Base-by-base conservation (phyloP, 1,140 invertebrate species). In the Aphelenchoides besseyi region DNA sequence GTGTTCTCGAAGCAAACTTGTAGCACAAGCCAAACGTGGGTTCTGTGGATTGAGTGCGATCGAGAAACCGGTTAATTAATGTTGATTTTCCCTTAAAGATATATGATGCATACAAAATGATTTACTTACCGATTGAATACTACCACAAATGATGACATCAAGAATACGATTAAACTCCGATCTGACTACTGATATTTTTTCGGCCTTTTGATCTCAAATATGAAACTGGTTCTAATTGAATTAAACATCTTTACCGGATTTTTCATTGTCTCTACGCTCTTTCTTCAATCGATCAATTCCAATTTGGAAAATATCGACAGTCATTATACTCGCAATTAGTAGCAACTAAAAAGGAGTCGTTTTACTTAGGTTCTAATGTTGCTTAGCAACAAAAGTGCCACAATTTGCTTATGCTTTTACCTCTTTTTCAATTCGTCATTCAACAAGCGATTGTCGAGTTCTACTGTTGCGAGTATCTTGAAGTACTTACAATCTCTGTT, bases 21-120 rank as follows among this genome's bases (percentile, higher is more conserved):
- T 72, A 71, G 18, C 33, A 69, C 26, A 71, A 28, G 28, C 70
- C 70, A 18, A 71, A 69, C 9, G 70, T 69, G 12, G 63, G 23
- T 12, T 68, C 63, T 30, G 63, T 41, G 36, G 54, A 33, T 67
- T 71, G 52, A 36, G 48, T 71, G 37, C 70, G 33, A 12, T 71
- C 70, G 26, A 71, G 30, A 41, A 66, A 71, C 18, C 63, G 63
- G 28, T 69, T 33, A 32, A 71, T 71, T n/a, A 71, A 71, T 32
- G 70, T 59, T 0, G 70, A 66, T 67, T 71, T 71, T 2, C 70
- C 70, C 70, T 71, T 28, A 30, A 71, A 71, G 18, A 16, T 1
- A 54, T 59, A 23, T 59, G 30, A 36, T 36, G 12, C 33, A 64
- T 9, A 54, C 5, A 53, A 53, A n/a, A 41, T n/a, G 28, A 2